These are phyloP conservation scores for Yponomeuta plumbellus DNA, from an alignment of 2,888 invertebrate species.

Conservation along the genomic window DNA sequence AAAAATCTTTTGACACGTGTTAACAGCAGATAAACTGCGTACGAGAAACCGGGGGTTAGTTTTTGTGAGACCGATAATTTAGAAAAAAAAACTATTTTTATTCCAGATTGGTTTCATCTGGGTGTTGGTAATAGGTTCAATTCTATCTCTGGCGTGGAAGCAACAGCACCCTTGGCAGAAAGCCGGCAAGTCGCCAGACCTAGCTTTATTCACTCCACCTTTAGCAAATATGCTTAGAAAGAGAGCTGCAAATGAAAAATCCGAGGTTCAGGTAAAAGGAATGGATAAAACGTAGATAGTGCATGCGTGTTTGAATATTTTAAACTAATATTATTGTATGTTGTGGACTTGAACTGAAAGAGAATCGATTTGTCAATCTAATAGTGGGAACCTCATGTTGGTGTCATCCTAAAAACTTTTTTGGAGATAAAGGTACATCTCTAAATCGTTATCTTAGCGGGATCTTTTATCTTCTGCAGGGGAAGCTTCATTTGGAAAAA, in stretches of 20 bases:
- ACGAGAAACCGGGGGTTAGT: no score
- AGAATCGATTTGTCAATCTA: no score
- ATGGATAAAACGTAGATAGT: not conserved
- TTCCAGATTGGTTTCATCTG: constrained; percentile 57
- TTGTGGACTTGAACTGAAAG: not conserved
- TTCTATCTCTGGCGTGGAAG: constrained; percentile 49
- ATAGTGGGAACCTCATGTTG: no score
- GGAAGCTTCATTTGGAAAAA: no score
- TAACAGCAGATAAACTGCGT: no score
- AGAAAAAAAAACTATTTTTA: not conserved
- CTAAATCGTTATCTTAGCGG: no score
- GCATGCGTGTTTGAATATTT: not conserved
- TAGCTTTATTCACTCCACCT: constrained; percentile 61
- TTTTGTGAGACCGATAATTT: no score
- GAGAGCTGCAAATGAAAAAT: constrained; percentile 32
- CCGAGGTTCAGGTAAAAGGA: constrained; percentile 42
- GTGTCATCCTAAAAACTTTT: no score
- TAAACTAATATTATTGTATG: not conserved
- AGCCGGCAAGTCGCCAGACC: constrained; percentile 48
- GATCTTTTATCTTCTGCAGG: no score
- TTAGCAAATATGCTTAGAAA: constrained; percentile 43
- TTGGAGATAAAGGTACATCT: no score
- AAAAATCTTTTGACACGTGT: no score
- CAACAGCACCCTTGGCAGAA: constrained; percentile 60
- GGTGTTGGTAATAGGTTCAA: constrained; percentile 53